These are phyloP conservation scores for Plutella xylostella DNA, from an alignment of 2,888 invertebrate genomes.

Conservation along the genomic window DNA sequence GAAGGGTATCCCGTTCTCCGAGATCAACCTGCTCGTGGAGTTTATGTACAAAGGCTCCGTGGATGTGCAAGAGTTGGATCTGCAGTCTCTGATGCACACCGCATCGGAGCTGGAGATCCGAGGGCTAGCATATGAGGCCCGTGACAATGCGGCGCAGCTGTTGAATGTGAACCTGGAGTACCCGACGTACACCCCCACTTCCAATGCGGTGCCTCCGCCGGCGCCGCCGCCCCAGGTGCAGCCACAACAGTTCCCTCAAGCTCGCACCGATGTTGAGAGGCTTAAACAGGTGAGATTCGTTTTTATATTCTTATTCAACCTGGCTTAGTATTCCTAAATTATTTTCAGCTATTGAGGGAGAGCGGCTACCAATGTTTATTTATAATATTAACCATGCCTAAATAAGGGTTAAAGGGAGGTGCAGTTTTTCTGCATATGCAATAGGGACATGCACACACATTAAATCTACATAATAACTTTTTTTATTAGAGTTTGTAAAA, in stretches of 20 bases:
- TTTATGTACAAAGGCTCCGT: slow-evolving; percentile 80
- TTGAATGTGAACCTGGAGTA: slow-evolving; percentile 66
- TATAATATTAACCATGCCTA: too few relatives aligned
- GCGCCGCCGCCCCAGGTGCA: slow-evolving; percentile 15
- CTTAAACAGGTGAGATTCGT: slow-evolving; percentile 51
- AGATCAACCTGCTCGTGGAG: slow-evolving; percentile 75
- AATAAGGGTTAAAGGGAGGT: too few relatives aligned
- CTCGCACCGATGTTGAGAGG: slow-evolving; percentile 58
- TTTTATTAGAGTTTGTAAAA: too few relatives aligned
- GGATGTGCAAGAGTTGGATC: slow-evolving; percentile 73
- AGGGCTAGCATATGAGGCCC: slow-evolving; percentile 72
- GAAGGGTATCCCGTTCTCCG: slow-evolving; percentile 74
- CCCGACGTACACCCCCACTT: slow-evolving; percentile 47
- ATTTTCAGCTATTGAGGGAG: too few relatives aligned
- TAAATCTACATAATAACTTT: too few relatives aligned
- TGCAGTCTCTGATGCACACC: slow-evolving; percentile 74
- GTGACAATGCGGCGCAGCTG: slow-evolving; percentile 67
- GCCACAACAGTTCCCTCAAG: slow-evolving; percentile 36
- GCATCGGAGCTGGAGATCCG: slow-evolving; percentile 77
- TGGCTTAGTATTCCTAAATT: too few relatives aligned
- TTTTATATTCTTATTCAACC: too few relatives aligned
- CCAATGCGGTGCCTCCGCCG: slow-evolving; percentile 12
- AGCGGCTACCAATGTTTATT: too few relatives aligned
- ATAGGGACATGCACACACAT: too few relatives aligned
- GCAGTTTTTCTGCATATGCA: too few relatives aligned